Evolutionary conservation across 2,113 vertebrate genomes (phyloP).

Genomic region (Drymodes brunneopygia): DNA sequence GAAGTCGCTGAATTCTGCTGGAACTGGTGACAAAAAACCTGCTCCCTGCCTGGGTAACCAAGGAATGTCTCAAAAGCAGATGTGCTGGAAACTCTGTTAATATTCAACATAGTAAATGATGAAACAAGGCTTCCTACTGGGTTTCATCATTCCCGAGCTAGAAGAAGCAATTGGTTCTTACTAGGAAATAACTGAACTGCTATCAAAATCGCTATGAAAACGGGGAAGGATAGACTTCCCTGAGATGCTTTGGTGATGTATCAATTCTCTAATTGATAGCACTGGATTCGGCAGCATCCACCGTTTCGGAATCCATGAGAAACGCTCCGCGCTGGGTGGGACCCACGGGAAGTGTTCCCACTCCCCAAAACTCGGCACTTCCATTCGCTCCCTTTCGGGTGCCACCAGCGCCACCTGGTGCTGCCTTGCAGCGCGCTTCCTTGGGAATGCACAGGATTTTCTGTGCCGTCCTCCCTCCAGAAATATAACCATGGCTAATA

Average conservation of each 20-base stretch:
- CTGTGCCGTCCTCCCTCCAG: neutral
- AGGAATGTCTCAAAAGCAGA: neutral
- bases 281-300: neutral
- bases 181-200: neutral
- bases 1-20: neutral
- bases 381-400: neutral
- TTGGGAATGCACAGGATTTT: neutral
- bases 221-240: neutral
- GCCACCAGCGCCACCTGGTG: constrained; percentile 26
- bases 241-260: neutral
- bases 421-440: neutral
- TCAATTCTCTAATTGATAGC: neutral
- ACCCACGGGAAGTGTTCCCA: neutral
- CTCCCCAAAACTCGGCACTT: no score
- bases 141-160: rapidly evolving
- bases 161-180: neutral
- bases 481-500: neutral
- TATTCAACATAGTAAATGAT: neutral
- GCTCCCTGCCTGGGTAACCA: neutral
- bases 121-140: neutral
- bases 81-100: neutral
- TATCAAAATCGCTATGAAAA: neutral
- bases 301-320: no score
- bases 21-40: neutral
- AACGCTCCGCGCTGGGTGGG: neutral